phyloP scores from a whole-genome alignment of 2,113 vertebrate genomes.

The Ctenodactylus gundi region DNA sequence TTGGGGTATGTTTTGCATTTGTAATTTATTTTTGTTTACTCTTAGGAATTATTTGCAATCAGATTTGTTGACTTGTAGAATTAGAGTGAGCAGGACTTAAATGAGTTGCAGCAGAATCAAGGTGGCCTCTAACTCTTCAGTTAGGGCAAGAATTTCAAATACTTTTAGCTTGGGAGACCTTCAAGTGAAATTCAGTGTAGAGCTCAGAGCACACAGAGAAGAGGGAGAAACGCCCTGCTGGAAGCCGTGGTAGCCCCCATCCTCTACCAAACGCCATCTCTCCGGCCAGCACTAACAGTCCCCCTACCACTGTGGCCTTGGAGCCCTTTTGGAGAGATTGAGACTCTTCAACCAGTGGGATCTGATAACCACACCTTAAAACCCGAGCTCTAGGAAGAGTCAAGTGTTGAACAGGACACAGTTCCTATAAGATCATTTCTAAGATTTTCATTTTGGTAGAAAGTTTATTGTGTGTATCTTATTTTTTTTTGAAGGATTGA shows the following conservation, averaged over 20 bases:
- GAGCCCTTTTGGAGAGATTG: background rate
- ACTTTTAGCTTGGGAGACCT: background rate
- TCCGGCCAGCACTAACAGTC: background rate
- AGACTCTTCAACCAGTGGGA: background rate
- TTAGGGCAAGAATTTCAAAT: background rate
- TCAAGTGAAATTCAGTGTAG: background rate
- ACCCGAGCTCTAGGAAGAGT: background rate
- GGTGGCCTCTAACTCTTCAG: background rate
- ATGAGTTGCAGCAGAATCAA: background rate
- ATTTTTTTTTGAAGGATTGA: background rate
- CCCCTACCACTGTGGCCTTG: background rate
- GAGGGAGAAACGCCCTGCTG: background rate
- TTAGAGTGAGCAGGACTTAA: background rate
- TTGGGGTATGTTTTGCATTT: background rate
- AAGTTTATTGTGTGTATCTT: background rate
- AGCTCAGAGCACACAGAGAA: background rate
- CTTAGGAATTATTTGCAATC: conserved; percentile 39
- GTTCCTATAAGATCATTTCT: background rate
- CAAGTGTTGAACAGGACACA: background rate
- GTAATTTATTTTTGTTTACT: conserved; percentile 27
- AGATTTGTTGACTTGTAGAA: conserved; percentile 12
- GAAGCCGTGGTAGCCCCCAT: background rate
- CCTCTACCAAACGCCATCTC: background rate
- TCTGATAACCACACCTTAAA: background rate
- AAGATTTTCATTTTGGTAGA: background rate